Evolutionary conservation across 1,140 invertebrate genomes (phyloP).

Genomic region (Dreissena rostriformis): DNA sequence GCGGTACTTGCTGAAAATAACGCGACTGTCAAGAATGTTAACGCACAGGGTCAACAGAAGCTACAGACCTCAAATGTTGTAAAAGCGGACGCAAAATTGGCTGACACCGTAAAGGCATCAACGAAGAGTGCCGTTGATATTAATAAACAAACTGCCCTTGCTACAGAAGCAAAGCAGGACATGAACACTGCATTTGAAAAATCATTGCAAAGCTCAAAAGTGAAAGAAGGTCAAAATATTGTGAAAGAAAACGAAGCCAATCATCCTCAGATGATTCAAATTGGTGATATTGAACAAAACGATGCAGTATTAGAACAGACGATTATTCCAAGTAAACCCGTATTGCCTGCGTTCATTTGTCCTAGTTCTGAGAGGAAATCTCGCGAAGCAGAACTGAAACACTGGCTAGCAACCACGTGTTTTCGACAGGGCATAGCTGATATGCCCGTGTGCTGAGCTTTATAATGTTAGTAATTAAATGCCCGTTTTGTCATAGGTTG

Average conservation of each 20-base stretch:
- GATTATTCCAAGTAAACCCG: neutral
- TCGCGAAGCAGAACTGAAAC: conserved; percentile 62
- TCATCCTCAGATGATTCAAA: neutral
- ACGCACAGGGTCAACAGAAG: neutral
- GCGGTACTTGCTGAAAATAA: no score
- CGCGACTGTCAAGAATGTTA: conserved; percentile 3
- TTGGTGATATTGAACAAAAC: conserved; percentile 4
- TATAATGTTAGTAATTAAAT: no score
- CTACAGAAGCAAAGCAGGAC: neutral
- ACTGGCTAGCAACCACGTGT: conserved; percentile 59
- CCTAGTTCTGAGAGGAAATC: conserved; percentile 65
- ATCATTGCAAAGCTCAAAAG: conserved; percentile 16
- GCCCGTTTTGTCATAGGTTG: no score
- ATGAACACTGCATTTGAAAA: conserved; percentile 33
- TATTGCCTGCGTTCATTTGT: conserved; percentile 60
- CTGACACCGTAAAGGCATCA: conserved; percentile 27
- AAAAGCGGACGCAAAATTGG: neutral
- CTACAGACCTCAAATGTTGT: no score
- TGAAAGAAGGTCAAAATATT: neutral
- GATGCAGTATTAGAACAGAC: conserved; percentile 14
- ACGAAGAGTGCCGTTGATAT: neutral
- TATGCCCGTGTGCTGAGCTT: conserved; percentile 49
- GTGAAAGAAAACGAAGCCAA: neutral
- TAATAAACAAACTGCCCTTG: neutral
- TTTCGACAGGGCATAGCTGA: conserved; percentile 44